A percentile compares a stretch with the other conserved stretches of the same genome.
Conservation (phyloP, 2,888 invertebrate genomes). For the Tetramorium bicarinatum region DNA sequence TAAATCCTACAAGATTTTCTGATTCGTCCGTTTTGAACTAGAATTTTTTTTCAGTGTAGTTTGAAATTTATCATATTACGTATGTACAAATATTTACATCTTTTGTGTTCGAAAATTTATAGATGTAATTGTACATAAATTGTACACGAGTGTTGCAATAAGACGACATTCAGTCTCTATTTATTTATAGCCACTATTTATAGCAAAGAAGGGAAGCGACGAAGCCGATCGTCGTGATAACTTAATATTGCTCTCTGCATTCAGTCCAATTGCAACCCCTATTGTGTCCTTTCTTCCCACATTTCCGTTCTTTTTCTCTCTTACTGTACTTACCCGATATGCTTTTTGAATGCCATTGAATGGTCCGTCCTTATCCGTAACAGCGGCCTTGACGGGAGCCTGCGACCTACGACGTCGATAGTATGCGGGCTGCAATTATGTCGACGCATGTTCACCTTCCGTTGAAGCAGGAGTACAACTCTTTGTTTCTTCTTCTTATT, state of each 20-base stretch:
- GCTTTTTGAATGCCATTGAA: slow-evolving; percentile 2
- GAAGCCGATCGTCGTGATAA: not conserved
- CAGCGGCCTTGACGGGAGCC: slow-evolving; percentile 26
- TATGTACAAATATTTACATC: not conserved
- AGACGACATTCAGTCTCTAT: not conserved
- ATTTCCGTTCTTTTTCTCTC: not conserved
- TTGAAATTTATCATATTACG: too few species aligned
- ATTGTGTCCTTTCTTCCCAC: not conserved
- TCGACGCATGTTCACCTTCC: slow-evolving; percentile 12
- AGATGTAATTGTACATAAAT: not conserved
- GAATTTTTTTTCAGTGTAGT: too few species aligned
- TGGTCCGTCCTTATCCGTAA: not conserved
- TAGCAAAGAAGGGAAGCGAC: not conserved
- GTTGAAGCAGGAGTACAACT: not conserved
- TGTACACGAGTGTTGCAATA: not conserved
- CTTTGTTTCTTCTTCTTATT: not conserved
- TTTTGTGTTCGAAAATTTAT: not conserved
- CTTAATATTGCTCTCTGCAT: not conserved
- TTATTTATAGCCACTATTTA: not conserved
- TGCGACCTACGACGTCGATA: slow-evolving; percentile 30
- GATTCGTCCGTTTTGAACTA: too few species aligned
- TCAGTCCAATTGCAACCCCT: not conserved
- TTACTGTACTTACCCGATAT: not conserved
- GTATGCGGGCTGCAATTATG: slow-evolving; percentile 34
- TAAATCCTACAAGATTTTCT: too few species aligned